phyloP scores from a whole-genome alignment of 2,888 invertebrate genomes.

The Oithona nana region DNA sequence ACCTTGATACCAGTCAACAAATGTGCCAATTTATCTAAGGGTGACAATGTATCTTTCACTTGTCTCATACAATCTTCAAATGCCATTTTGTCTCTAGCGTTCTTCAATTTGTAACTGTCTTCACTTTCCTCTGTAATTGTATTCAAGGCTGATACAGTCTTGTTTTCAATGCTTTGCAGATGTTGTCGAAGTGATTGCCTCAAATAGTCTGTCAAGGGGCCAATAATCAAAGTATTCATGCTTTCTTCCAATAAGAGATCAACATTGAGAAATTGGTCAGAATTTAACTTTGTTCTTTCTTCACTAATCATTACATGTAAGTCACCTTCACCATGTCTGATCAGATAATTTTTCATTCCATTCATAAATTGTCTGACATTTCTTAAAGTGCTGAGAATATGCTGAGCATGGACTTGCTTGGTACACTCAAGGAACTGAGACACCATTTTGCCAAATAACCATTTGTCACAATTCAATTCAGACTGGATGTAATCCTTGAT shows the following conservation, averaged over 20 bases:
- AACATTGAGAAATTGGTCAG: constrained; percentile 39
- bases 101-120: too few species aligned
- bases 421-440: constrained; percentile 42
- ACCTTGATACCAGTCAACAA: constrained; percentile 69
- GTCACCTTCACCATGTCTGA: constrained; percentile 82
- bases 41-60: constrained; percentile 77
- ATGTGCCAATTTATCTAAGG: constrained; percentile 76
- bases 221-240: constrained; percentile 73
- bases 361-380: constrained; percentile 84
- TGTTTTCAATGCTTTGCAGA: not conserved
- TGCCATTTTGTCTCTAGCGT: not conserved
- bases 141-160: not conserved
- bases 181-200: not conserved
- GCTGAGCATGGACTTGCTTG: constrained; percentile 64
- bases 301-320: constrained; percentile 76
- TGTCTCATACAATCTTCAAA: constrained; percentile 36
- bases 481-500: not conserved
- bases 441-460: not conserved
- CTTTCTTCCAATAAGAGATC: constrained; percentile 87
- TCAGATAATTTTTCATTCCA: constrained; percentile 92
- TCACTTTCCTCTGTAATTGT: not conserved
- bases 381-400: constrained; percentile 50
- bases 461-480: not conserved
- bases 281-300: constrained; percentile 50
- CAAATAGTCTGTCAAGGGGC: constrained; percentile 33